phyloP scores from a whole-genome alignment of 2,888 invertebrate species.

The Sarcophaga subvicina region DNA sequence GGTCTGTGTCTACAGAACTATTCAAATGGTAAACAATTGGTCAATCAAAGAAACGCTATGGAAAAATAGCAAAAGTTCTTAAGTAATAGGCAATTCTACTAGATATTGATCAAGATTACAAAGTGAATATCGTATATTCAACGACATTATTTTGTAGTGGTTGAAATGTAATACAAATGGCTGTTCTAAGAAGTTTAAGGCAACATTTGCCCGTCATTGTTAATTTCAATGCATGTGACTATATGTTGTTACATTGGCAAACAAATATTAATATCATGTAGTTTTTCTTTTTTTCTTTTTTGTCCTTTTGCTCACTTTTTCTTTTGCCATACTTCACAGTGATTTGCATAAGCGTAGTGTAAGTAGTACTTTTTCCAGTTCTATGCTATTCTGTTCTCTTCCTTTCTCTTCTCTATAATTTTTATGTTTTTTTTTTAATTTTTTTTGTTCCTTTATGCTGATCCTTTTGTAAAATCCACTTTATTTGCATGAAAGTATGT shows the following conservation, averaged over 20 bases:
- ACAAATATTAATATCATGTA: conserved; percentile 56
- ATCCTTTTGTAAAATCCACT: conserved; percentile 7
- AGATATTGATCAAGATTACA: no score
- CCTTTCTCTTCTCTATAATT: background rate
- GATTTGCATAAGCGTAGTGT: conserved; percentile 63
- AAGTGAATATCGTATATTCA: no score
- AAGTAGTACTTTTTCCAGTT: conserved; percentile 40
- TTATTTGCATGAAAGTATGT: conserved; percentile 23
- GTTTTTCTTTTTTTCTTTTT: conserved; percentile 32
- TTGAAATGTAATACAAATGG: no score
- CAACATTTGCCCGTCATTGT: background rate
- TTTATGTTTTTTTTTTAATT: conserved; percentile 6
- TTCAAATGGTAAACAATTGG: no score
- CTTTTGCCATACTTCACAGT: conserved; percentile 26
- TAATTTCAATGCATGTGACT: background rate
- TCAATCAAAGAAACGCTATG: no score
- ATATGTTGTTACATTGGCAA: conserved; percentile 46
- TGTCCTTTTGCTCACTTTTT: background rate
- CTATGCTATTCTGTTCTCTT: no score
- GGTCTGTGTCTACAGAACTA: no score
- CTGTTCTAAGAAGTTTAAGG: no score
- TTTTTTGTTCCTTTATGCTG: background rate
- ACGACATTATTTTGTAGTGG: no score
- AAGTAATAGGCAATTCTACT: no score
- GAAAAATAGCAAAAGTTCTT: no score